A percentile compares a stretch with the other conserved stretches of the same genome.
Conservation (phyloP, 2,888 invertebrate genomes). For the Hartigia nigra region DNA sequence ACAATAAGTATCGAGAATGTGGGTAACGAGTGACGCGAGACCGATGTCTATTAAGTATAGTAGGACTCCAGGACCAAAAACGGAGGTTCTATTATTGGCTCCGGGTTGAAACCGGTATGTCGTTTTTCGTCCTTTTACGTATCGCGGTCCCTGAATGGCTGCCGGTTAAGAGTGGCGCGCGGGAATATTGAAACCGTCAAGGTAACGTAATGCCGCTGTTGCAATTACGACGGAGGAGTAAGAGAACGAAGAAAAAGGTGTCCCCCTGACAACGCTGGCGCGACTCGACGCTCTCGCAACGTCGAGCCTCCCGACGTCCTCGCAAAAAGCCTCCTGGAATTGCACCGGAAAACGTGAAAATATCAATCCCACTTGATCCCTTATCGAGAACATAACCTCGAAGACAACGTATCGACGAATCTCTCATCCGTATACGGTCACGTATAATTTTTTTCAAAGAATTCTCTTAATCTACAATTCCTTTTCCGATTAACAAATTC, state of each 20-base stretch:
- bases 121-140: conserved; percentile 48
- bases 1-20: background rate
- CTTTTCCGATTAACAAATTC: no score
- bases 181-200: conserved; percentile 38
- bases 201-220: conserved; percentile 27
- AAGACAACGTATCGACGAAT: background rate
- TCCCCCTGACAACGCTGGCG: background rate
- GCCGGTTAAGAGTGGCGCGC: conserved; percentile 18
- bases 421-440: no score
- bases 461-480: no score
- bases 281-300: background rate
- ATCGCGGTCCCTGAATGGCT: background rate
- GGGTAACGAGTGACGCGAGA: conserved; percentile 7
- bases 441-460: no score
- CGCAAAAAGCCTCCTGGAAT: no score
- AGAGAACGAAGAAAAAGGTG: background rate
- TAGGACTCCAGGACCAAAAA: conserved; percentile 47
- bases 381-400: background rate
- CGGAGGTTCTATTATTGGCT: conserved; percentile 52
- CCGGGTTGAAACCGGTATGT: conserved; percentile 39
- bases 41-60: conserved; percentile 11
- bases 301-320: no score
- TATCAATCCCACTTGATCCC: background rate
- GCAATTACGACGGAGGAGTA: background rate
- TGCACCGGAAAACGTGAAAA: background rate